A percentile compares a stretch with the other conserved stretches of the same genome.
Conservation (phyloP, 2,113 vertebrate genomes). For the Heptranchias perlo region DNA sequence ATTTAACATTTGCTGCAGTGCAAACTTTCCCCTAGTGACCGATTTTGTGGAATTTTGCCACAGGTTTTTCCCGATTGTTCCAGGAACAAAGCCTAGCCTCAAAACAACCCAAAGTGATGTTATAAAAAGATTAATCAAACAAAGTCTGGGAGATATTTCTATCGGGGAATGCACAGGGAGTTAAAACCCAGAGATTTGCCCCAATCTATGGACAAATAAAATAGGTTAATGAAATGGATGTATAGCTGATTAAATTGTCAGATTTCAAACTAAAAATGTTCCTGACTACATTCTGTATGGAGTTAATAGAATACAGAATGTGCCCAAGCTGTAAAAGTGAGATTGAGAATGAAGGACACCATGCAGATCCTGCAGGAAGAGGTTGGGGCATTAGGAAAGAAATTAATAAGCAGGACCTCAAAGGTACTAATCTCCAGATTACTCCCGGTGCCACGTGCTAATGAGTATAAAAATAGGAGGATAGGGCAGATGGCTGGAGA, state of each 20-base stretch:
- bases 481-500: too few relatives aligned
- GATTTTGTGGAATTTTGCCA: not conserved
- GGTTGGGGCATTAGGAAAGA: too few relatives aligned
- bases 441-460: too few relatives aligned
- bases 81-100: not conserved
- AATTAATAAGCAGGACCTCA: too few relatives aligned
- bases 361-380: too few relatives aligned
- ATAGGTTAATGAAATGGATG: not conserved
- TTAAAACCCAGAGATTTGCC: slow-evolving; percentile 1
- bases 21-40: not conserved
- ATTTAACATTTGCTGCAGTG: not conserved
- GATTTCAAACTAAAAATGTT: not conserved
- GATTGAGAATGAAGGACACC: too few relatives aligned
- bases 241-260: not conserved
- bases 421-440: too few relatives aligned
- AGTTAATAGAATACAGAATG: not conserved
- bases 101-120: not conserved
- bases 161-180: not conserved
- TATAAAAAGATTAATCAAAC: slow-evolving; percentile 35
- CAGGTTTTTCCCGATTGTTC: not conserved
- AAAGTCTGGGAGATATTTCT: slow-evolving; percentile 17
- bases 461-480: too few relatives aligned
- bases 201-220: not conserved
- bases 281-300: not conserved
- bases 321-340: not conserved